Evolutionary conservation across 2,113 vertebrate genomes (phyloP).

Genomic region (Melanostigma gelatinosum): DNA sequence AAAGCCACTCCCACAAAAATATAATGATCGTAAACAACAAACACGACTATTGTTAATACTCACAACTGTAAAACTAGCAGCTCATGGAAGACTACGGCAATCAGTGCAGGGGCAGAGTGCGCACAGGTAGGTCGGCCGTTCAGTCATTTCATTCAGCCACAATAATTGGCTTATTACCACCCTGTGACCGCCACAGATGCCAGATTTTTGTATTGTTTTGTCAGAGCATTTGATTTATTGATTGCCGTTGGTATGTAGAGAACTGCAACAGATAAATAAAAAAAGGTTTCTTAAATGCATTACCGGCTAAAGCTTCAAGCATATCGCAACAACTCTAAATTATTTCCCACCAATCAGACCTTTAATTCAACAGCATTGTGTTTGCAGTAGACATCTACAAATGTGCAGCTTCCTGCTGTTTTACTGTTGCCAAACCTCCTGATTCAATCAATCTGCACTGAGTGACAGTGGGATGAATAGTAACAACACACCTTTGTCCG

Average conservation of each 20-base stretch:
- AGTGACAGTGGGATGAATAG: slow-evolving; percentile 45
- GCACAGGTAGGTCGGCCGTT: background rate
- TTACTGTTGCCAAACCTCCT: background rate
- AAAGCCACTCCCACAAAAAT: background rate
- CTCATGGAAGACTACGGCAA: background rate
- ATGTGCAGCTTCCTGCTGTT: slow-evolving; percentile 1
- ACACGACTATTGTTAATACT: too few species aligned
- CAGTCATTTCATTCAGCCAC: too few species aligned
- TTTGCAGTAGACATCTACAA: background rate
- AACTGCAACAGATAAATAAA: background rate
- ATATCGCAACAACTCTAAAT: slow-evolving; percentile 10
- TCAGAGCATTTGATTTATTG: background rate
- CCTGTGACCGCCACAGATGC: too few species aligned
- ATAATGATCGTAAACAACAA: background rate
- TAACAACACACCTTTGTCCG: slow-evolving; percentile 22
- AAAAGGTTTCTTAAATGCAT: background rate
- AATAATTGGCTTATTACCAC: too few species aligned
- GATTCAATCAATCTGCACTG: slow-evolving; percentile 6
- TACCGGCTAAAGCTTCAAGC: background rate
- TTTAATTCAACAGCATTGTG: slow-evolving; percentile 6
- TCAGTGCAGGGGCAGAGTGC: too few species aligned
- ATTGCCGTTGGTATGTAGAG: background rate
- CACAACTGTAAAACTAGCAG: too few species aligned
- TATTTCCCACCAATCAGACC: background rate
- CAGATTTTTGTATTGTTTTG: too few species aligned